Evolutionary conservation across 2,113 vertebrate genomes (phyloP), one percentile per base, ranked within the genome.

Genomic region (Nesospiza acunhae): DNA sequence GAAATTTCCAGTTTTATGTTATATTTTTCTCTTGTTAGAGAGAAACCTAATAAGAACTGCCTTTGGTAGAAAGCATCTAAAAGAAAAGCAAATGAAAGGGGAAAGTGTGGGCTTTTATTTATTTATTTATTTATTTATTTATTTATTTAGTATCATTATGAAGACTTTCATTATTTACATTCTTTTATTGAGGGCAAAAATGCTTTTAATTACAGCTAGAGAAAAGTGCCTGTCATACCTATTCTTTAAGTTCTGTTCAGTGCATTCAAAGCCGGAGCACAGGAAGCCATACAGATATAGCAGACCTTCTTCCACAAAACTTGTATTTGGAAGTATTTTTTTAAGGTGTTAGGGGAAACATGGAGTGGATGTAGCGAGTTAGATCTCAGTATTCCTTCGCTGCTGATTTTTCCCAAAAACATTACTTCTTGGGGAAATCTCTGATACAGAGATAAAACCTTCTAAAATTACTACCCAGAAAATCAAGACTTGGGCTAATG

Each of bases 1-100:
- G 72, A 96, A 96, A 75, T 93, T 90, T 94, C 62, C 85, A 84
- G 60, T 77, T 96, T 97, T 93, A 76, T 92, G 64, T 66, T 86
- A 88, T 86, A 96, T 89, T 93, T 95, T 92, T 90, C 76, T 85
- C 68, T 69, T 91, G 56, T 96, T 90, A 95, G 83, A 86, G 24
- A 31, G 26, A 93, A 94, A 96, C 46, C 12, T 88, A 97, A 93
- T 96, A 96, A 95, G 49, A 28, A 37, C 56, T 91, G 39, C 37
- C 26, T 87, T 94, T 93, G 24, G 81, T 90, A 79, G 52, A 35
- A 86, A 31, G 22, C 30, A 88, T 88, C 63, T 89, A 49, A 92
- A 81, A 68, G 69, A 83, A 89, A 89, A 94, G 52, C 50, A 94
- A 93, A 92, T 86, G 49, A 94, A 94, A 76, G 15, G 10, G 24